Conservation (phyloP, 2,797 vertebrate species). For the Falco novaeseelandiae region DNA sequence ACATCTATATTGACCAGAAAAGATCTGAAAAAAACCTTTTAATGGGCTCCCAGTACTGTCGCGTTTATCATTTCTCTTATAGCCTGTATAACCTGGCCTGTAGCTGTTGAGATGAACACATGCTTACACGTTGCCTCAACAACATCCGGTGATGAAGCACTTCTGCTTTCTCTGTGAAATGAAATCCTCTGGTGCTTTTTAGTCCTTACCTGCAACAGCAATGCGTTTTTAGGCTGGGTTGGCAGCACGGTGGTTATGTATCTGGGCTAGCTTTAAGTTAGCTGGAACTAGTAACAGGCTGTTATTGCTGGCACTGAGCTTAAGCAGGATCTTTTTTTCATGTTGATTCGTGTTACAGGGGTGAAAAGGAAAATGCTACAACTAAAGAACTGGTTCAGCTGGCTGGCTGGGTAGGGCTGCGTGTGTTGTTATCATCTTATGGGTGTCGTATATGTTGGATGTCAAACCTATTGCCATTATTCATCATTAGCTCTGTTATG, state of each 20-base stretch:
- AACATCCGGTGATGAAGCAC: background rate
- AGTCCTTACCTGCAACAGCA: background rate
- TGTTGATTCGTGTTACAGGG: background rate
- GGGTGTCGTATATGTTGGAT: background rate
- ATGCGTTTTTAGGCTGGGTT: background rate
- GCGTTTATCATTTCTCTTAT: background rate
- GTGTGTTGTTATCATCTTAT: background rate
- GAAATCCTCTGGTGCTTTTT: background rate
- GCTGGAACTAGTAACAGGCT: background rate
- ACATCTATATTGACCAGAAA: fast-evolving
- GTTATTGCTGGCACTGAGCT: background rate
- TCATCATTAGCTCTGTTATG: background rate
- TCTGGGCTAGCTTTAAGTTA: background rate
- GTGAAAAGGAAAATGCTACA: background rate
- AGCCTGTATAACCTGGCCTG: background rate
- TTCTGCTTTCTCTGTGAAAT: background rate
- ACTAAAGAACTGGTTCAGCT: background rate
- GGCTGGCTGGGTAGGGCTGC: background rate
- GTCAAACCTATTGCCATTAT: background rate
- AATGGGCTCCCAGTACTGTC: background rate
- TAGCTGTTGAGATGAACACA: background rate
- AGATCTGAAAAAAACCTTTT: background rate
- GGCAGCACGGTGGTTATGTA: fast-evolving
- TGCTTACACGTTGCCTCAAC: background rate
- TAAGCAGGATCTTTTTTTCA: background rate